Base-by-base conservation (phyloP, 2,888 invertebrate species). In the Pimpla rufipes region DNA sequence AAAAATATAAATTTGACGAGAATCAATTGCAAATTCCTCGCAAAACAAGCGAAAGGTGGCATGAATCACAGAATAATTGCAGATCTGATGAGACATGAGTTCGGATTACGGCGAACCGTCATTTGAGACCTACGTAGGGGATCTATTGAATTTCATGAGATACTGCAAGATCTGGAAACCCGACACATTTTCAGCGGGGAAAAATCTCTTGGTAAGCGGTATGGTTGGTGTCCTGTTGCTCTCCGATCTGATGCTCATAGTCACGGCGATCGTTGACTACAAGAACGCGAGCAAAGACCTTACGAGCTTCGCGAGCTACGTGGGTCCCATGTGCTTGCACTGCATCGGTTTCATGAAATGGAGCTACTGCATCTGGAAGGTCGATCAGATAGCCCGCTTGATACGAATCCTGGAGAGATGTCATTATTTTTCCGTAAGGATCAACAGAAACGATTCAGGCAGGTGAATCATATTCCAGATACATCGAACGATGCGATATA, bases 281-380 rank as follows among this genome's bases (percentile, higher is more conserved):
- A 82, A 76, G 52, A 79, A 75, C 45, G 80, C 80, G n/a, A 74
- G 47, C 16, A 67, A 70, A 5, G 84, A 87, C 50, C 62, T 89
- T 0, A 59, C 85, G 16, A 80, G 57, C 29, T 80, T 88, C 11
- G 87, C 88, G 5, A 83, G 79, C n/a, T 74, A 84, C 18, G 84
- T 87, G 1, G 86, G 86, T 18, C 84, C 86, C 2, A 18, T 88
- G 10, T 70, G 86, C 29, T 76, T 88, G 47, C 89, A 89, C 21
- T n/a, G 75, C 2, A 76, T 79, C 4, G 89, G 88, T n/a, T 67
- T 88, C 5, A n/a, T 86, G 10, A 90, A 90, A 66, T 90, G 89
- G 89, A 79, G 74, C 11, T 89, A 85, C 64, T 88, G 87, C 52
- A 84, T 88, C 18, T 73, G 59, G 21, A 86, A 79, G 40, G 42